phyloP scores from a whole-genome alignment of 2,113 vertebrate genomes.

The Pseudorectes ferrugineus region DNA sequence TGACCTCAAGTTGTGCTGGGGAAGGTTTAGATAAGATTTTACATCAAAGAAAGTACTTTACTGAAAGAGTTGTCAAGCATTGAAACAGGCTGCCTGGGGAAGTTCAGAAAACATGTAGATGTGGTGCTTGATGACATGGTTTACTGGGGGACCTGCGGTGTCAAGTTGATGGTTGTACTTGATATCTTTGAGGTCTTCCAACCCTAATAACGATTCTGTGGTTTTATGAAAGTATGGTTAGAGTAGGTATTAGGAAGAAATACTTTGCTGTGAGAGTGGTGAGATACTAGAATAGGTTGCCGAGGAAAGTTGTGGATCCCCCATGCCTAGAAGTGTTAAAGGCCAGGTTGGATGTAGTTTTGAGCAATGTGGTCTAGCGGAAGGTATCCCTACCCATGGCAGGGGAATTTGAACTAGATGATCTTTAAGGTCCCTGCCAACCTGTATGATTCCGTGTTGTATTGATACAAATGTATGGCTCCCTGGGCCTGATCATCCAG shows the following conservation, averaged over 20 bases:
- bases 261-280: background rate
- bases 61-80: background rate
- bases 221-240: background rate
- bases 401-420: background rate
- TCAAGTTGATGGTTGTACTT: background rate
- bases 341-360: background rate
- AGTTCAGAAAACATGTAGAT: background rate
- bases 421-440: background rate
- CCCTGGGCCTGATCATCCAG: background rate
- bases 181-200: background rate
- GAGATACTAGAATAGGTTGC: background rate
- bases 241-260: background rate
- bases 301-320: background rate
- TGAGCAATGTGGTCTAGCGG: background rate
- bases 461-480: background rate
- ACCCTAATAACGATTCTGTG: background rate
- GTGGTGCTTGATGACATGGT: background rate
- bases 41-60: background rate
- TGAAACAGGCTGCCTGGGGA: background rate
- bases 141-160: accelerated
- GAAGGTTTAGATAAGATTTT: background rate
- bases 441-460: background rate
- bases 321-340: background rate
- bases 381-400: accelerated
- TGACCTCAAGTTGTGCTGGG: background rate